Evolutionary conservation across 2,888 invertebrate species (phyloP).

Genomic region (Pinctada fucata): DNA sequence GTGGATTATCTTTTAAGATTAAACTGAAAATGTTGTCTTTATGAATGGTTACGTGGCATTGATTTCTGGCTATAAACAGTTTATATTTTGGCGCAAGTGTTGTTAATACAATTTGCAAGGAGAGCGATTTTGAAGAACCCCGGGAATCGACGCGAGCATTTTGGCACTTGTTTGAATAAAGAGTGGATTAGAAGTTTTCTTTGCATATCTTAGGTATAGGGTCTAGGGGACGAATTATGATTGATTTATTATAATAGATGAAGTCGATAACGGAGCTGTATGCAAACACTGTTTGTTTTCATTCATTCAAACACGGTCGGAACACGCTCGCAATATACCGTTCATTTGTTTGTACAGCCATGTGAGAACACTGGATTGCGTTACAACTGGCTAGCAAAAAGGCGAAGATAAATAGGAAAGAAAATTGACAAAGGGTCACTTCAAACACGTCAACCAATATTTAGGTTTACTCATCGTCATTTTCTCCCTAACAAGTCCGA

Average conservation of each 20-base stretch:
- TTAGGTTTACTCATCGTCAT: not conserved
- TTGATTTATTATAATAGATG: not conserved
- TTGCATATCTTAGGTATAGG: not conserved
- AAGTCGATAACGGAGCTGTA: not conserved
- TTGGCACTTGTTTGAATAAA: not conserved
- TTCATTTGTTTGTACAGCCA: not conserved
- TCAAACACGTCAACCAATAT: not conserved
- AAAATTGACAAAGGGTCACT: slow-evolving; percentile 1
- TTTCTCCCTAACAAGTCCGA: not conserved
- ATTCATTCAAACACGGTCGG: not conserved
- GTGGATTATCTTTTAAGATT: not conserved
- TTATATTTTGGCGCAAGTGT: not conserved
- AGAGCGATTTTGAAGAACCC: too few species aligned
- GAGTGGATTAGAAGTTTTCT: not conserved
- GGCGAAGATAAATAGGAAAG: not conserved
- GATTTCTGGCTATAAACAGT: not conserved
- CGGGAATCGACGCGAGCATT: too few species aligned
- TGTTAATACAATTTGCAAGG: not conserved
- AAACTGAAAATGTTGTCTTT: too few species aligned
- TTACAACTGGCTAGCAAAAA: not conserved
- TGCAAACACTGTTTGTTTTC: not conserved
- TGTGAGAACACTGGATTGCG: too few species aligned
- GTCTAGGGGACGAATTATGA: not conserved
- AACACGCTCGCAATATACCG: not conserved
- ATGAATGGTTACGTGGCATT: too few species aligned